Percentiles rank a stretch among this genome's conserved stretches.
These are phyloP conservation scores for Craterocephalus amniculus DNA, from an alignment of 2,797 vertebrate genomes.

Conservation along the genomic window DNA sequence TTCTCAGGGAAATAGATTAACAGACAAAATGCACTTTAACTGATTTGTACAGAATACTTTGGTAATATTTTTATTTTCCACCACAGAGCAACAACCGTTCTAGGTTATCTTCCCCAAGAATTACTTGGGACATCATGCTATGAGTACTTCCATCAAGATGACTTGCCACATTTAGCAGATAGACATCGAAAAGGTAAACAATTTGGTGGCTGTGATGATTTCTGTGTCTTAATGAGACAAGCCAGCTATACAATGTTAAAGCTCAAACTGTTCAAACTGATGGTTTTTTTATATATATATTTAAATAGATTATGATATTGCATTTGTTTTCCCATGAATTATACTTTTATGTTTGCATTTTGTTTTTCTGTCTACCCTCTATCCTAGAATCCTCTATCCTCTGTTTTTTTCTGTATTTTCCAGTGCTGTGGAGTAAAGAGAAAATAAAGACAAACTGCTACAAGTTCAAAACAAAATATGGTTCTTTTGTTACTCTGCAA, in stretches of 20 bases:
- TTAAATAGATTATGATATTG: neutral
- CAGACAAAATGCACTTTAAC: no score
- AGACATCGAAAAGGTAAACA: constrained; percentile 91
- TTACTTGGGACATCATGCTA: constrained; percentile 96
- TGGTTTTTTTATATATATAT: neutral
- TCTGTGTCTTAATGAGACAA: neutral
- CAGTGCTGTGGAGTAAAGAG: constrained; percentile 94
- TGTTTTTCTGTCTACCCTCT: neutral
- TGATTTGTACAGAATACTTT: neutral
- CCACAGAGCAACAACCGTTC: constrained; percentile 90
- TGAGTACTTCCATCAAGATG: constrained; percentile 96
- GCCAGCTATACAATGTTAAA: neutral
- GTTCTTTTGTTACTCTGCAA: constrained; percentile 91
- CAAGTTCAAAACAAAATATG: constrained; percentile 94
- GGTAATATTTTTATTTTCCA: neutral
- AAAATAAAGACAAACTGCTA: constrained; percentile 94
- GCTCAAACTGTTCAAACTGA: neutral
- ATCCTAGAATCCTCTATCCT: constrained; percentile 17
- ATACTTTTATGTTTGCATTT: neutral
- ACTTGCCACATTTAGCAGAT: constrained; percentile 90
- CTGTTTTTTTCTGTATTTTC: constrained; percentile 27
- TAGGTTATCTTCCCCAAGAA: constrained; percentile 96
- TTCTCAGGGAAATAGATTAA: no score
- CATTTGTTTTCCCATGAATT: neutral
- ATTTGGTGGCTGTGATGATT: neutral